These are phyloP conservation scores for Pseudomugil gertrudae DNA, from an alignment of 2,797 vertebrate genomes.

Conservation along the genomic window DNA sequence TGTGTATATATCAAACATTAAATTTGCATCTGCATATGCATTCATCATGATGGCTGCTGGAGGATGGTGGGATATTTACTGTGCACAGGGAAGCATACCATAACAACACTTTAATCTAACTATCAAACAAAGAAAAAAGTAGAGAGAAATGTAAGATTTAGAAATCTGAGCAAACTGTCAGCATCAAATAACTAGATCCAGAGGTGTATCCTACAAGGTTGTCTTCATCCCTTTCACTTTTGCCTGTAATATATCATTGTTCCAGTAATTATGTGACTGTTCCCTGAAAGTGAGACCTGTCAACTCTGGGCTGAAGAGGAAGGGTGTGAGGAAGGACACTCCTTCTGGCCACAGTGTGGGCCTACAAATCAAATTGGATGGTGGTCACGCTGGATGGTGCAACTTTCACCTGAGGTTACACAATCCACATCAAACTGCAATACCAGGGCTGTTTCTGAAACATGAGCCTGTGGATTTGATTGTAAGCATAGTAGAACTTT, in stretches of 20 bases:
- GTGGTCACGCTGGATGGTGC: neutral
- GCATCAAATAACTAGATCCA: too few relatives aligned
- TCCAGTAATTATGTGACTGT: constrained; percentile 1
- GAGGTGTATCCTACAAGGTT: neutral
- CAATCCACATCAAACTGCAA: neutral
- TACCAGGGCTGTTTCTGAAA: neutral
- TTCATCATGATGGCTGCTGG: neutral
- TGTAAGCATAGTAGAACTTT: neutral
- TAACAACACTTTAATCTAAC: neutral
- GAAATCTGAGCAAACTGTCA: neutral
- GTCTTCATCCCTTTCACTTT: neutral
- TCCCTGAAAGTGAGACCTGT: constrained; percentile 32
- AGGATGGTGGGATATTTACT: neutral
- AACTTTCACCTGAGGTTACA: neutral
- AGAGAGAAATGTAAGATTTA: neutral
- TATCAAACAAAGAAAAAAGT: neutral
- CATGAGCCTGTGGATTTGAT: neutral
- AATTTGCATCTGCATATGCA: neutral
- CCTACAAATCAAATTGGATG: neutral
- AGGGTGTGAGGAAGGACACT: constrained; percentile 66
- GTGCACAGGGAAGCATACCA: neutral
- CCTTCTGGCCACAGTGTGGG: constrained; percentile 49
- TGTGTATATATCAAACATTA: neutral
- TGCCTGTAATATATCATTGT: neutral
- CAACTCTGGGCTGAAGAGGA: constrained; percentile 43